Evolutionary conservation across 2,888 invertebrate species (phyloP).

Genomic region (Portevinia maculata): DNA sequence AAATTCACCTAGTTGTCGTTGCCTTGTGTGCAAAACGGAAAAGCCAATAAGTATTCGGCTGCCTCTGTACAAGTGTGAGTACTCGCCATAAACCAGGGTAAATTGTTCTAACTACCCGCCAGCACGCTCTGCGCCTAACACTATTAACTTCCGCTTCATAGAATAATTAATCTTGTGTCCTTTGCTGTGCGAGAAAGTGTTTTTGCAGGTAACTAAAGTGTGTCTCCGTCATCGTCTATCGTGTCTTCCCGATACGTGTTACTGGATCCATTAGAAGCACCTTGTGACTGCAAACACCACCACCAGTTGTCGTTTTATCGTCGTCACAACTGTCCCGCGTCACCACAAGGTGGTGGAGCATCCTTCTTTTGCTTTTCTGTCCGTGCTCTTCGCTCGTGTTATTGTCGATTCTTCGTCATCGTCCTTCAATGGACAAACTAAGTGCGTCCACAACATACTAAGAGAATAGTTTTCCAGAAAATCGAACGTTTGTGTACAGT

Average conservation of each 20-base stretch:
- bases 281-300: conserved; percentile 38
- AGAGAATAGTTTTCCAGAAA: conserved; percentile 4
- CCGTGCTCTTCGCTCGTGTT: conserved; percentile 28
- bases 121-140: conserved; percentile 30
- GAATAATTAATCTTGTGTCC: conserved; percentile 53
- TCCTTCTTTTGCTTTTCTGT: conserved; percentile 5
- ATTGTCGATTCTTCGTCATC: conserved; percentile 19
- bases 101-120: conserved; percentile 53
- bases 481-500: conserved; percentile 21
- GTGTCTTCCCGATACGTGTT: conserved; percentile 22
- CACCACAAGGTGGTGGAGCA: conserved; percentile 61
- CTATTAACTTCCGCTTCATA: conserved; percentile 44
- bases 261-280: conserved; percentile 55
- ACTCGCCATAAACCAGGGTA: conserved; percentile 8
- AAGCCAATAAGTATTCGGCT: conserved; percentile 6
- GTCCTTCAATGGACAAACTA: conserved; percentile 55
- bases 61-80: background rate
- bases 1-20: conserved; percentile 1
- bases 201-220: background rate
- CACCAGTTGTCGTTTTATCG: conserved; percentile 23
- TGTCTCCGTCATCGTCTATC: background rate
- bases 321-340: conserved; percentile 33
- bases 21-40: conserved; percentile 13
- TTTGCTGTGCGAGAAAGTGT: conserved; percentile 4
- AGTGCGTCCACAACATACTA: conserved; percentile 43